Evolutionary conservation across 2,888 invertebrate genomes (phyloP), one percentile per base, ranked within the genome.

Genomic region (Erpobdella octoculata): DNA sequence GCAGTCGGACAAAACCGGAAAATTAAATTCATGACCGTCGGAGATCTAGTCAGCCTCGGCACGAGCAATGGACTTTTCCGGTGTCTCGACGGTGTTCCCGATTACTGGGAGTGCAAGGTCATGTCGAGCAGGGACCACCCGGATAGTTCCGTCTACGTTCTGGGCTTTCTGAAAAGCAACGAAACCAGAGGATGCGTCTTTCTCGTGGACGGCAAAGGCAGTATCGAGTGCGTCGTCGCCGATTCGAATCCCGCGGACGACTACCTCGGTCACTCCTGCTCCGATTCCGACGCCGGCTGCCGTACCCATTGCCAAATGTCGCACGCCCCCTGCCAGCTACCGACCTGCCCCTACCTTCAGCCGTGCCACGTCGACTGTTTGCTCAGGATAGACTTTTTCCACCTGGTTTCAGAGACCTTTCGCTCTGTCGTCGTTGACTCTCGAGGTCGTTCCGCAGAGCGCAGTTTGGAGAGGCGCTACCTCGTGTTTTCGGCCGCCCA

Each of bases 81-180:
- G 53, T 28, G 21, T 5, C 28, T 53, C 15, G 53, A 53, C 8
- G 28, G 53, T 8, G 53, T 53, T 8, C 53, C 21, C 21, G 28
- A 53, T 53, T 53, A 53, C 28, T 53, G 53, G 53, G 53, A 53
- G 21, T 53, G 53, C 28, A 53, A 53, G 8, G 28, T 53, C 53
- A 53, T 53, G 53, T 21, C 53, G 8, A 53, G 53, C 53, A 25
- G 53, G 8, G n/a, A 28, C n/a, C n/a, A n/a, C n/a, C 53, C 53
- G 9, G 53, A 53, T 5, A 21, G 28, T 9, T 21, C 21, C 53
- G 15, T 28, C 28, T 53, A 6, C 15, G 18, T 53, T 6, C 53
- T 53, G 4, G 53, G 53, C 21, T 25, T 53, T 53, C 28, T 53
- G 53, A 53, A 53, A 28, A 8, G 21, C 5, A 28, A 53, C 18